Conservation (phyloP, 2,113 vertebrate genomes). For the Columba janthina region DNA sequence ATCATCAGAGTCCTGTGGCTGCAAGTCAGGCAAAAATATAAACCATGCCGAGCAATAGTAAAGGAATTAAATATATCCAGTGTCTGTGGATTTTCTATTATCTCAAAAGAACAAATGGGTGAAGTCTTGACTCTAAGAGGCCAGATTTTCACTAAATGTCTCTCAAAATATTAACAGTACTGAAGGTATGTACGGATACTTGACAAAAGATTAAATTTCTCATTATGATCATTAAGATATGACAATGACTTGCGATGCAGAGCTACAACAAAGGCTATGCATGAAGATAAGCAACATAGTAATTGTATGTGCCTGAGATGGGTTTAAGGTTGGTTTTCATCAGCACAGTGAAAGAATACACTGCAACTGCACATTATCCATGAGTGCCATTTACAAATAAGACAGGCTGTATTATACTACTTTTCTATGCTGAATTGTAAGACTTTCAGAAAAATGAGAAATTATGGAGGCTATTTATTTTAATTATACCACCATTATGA, state of each 20-base stretch:
- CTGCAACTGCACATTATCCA: too few relatives aligned
- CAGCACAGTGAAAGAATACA: neutral
- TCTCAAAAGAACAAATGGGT: neutral
- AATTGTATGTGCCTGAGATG: neutral
- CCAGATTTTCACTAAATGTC: neutral
- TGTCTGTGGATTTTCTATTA: neutral
- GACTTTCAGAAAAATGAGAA: neutral
- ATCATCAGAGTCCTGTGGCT: neutral
- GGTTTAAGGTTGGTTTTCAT: neutral
- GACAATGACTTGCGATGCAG: neutral
- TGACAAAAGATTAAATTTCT: neutral
- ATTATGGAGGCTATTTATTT: neutral
- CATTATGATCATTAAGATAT: neutral
- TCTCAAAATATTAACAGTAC: neutral
- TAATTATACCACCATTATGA: neutral
- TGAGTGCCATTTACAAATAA: neutral
- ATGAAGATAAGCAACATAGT: neutral
- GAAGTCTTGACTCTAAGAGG: neutral
- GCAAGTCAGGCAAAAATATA: neutral
- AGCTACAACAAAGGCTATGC: neutral
- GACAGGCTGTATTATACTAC: neutral
- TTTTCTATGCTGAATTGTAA: neutral
- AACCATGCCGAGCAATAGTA: neutral
- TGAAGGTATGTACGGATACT: neutral
- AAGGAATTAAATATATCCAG: neutral